A percentile compares a stretch with the other conserved stretches of the same genome.
Evolutionary conservation across 2,113 vertebrate genomes (phyloP).

Genomic region (Centrocercus urophasianus): DNA sequence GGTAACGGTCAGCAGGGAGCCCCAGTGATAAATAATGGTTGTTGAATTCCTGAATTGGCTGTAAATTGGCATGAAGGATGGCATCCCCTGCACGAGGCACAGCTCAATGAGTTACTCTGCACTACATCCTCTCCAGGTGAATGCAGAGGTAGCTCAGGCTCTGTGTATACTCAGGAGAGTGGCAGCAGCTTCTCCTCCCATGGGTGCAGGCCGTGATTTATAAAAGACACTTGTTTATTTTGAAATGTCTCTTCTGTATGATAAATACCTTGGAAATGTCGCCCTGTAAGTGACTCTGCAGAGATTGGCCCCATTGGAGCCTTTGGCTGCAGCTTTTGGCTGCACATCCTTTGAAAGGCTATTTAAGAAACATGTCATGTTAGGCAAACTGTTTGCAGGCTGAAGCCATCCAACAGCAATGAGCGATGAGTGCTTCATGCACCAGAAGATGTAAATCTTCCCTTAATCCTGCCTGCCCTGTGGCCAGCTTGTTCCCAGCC

Average conservation of each 20-base stretch:
- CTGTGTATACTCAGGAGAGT: fast-evolving
- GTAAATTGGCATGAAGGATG: constrained; percentile 30
- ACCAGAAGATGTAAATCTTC: constrained; percentile 35
- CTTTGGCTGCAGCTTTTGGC: constrained; percentile 18
- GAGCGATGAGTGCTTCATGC: not conserved
- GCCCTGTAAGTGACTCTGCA: not conserved
- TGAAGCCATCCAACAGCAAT: constrained; percentile 27
- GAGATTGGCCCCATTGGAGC: constrained; percentile 19
- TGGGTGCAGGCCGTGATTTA: not conserved
- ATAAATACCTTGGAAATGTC: constrained; percentile 36
- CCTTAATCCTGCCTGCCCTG: constrained; percentile 18
- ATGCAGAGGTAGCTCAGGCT: constrained; percentile 25
- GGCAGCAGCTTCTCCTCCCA: not conserved
- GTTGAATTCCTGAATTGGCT: constrained; percentile 56
- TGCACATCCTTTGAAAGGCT: not conserved
- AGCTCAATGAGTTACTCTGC: not conserved
- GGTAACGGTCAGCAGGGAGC: constrained; percentile 35
- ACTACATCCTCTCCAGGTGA: not conserved
- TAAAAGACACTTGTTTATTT: not conserved
- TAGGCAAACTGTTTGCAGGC: not conserved
- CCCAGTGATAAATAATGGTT: constrained; percentile 60
- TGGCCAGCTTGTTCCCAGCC: not conserved
- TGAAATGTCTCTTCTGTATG: constrained; percentile 19
- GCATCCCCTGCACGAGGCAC: constrained; percentile 5
- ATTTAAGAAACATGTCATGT: constrained; percentile 22